Base-by-base conservation (phyloP, 2,113 vertebrate species). In the Dipodomys ordii region DNA sequence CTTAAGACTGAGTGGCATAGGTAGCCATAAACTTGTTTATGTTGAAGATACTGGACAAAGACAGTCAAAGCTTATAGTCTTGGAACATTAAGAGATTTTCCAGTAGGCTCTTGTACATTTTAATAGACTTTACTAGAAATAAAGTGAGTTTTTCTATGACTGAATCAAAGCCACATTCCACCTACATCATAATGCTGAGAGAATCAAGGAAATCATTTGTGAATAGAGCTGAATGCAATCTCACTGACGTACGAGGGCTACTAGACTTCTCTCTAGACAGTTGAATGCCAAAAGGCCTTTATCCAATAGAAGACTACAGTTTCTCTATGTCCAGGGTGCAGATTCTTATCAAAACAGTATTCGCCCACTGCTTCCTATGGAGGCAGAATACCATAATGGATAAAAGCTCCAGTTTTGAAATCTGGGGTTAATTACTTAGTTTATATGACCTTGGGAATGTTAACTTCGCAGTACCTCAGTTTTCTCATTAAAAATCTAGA, bases 381-480 rank as follows among this genome's bases (percentile, higher is more conserved):
- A 62, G 27, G 27, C 49, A 92, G 39, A 83, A 83, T 46, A 12
- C 8, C 78, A 53, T 44, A 32, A 86, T 68, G 19, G 6, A 78
- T 46, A 92, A 89, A 44, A 79, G 32, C 67, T 88, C 32, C 25
- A 76, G 44, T 71, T 86, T 77, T 82, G 57, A 68, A 82, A 86
- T 82, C 57, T 72, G 7, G 23, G 35, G 73, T 83, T 60, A 79
- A 92, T 83, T 87, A 18, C 87, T 69, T 27, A 49, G 30, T 15
- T 79, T 79, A 87, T 88, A 39, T 39, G 39, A 71, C 74, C 49
- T 22, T 71, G 44, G 44, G 9, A 71, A 91, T 76, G 27, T 84
- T 91, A 87, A 39, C 28, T 12, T 62, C 72, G 69, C 68, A 32
- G 27, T 69, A 53, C 53, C 71, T 85, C 9, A 19, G 39, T 35